Evolutionary conservation across 2,113 vertebrate species (phyloP).

Genomic region (Xiphophorus maculatus): DNA sequence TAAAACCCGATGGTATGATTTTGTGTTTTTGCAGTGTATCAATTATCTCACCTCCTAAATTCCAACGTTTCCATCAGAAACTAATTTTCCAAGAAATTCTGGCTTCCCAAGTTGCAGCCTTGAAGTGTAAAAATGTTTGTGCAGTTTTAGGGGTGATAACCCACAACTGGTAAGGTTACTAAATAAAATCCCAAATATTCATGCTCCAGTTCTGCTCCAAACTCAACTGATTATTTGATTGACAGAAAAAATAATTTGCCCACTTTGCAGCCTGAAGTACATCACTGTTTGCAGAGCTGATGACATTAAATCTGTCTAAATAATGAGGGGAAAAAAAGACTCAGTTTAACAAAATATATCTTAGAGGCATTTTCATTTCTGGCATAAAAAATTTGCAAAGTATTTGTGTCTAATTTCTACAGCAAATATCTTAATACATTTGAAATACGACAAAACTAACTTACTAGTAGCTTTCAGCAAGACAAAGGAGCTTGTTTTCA

Average conservation of each 20-base stretch:
- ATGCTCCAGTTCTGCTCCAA: slow-evolving; percentile 4
- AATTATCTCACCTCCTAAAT: not conserved
- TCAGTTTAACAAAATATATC: not conserved
- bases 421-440: too few species aligned
- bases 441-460: too few species aligned
- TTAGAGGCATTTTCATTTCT: not conserved
- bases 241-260: slow-evolving; percentile 15
- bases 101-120: slow-evolving; percentile 3
- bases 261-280: not conserved
- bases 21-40: not conserved
- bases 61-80: slow-evolving; percentile 1
- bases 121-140: not conserved
- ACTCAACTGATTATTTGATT: not conserved
- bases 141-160: not conserved
- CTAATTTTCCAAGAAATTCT: not conserved
- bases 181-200: slow-evolving; percentile 5
- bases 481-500: too few species aligned
- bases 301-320: not conserved
- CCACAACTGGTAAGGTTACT: not conserved
- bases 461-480: too few species aligned
- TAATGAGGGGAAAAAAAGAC: not conserved
- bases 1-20: too few species aligned
- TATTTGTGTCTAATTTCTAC: too few species aligned
- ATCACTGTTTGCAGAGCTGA: not conserved
- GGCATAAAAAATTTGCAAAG: too few species aligned